Base-by-base conservation (phyloP, 2,113 vertebrate genomes). In the Megatriorchis doriae region DNA sequence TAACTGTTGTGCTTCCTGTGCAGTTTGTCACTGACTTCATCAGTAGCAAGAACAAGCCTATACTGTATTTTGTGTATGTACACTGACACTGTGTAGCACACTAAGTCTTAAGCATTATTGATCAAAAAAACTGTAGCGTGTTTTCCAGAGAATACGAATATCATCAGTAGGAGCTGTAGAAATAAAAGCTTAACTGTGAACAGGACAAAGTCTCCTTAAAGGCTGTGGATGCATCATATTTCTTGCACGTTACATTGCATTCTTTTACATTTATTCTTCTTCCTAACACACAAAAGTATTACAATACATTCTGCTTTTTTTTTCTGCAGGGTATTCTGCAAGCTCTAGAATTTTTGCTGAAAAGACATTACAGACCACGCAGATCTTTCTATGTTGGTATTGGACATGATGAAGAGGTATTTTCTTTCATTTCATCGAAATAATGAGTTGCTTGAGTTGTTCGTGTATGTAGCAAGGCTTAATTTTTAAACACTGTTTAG, bases 361-460 rank as follows among this genome's bases (percentile, higher is more conserved):
- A 97, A 79, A 98, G 98, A 96, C 98, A 98, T 47, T 99, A 99
- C 90, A 70, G 77, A 63, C 99, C 99, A 80, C 97, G 29, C 59
- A 98, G 99, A 81, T 98, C 99, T 31, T 99, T 99, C 98, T 99
- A 98, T 75, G 94, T 99, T 2, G 98, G 98, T 36, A 95, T 99
- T 71, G 99, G 99, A 85, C 99, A 99, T 11, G 99, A 99, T 94
- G 99, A 99, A 96, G 99, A 99, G 98, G 99, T 99, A 97, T 91
- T 93, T 48, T 7, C 58, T 96, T 38, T 17, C 40, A 7, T 59
- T 65, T 8, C 66, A 16, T 66, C 43, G 25, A 12, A 12, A 42
- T 26, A 84, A 19, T 29, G 14, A 7, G 10, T 74, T 88, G 58
- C 61, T 87, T 88, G 56, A 48, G 3, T 55, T 85, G 70, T 43